Percentiles rank a stretch among this genome's conserved stretches.
phyloP scores from a whole-genome alignment of 2,113 vertebrate species.

The Cercocebus atys region DNA sequence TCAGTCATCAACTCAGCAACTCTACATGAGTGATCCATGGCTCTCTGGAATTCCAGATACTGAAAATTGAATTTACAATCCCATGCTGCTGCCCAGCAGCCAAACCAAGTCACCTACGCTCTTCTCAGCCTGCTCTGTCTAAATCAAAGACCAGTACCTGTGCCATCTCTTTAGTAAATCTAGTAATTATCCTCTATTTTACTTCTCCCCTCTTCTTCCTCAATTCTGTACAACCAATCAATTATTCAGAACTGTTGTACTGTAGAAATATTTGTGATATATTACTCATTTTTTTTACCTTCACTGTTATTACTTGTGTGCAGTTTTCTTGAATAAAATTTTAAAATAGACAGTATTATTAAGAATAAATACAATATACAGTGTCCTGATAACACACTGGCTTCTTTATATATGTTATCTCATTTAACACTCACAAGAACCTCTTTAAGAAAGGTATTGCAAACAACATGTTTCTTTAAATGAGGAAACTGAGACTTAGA shows the following conservation, averaged over 20 bases:
- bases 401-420: background rate
- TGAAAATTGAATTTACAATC: constrained; percentile 1
- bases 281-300: background rate
- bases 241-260: background rate
- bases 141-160: background rate
- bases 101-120: background rate
- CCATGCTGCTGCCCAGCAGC: background rate
- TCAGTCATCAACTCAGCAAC: background rate
- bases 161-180: background rate
- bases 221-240: background rate
- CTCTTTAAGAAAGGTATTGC: background rate
- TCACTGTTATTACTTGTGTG: background rate
- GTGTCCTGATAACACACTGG: background rate
- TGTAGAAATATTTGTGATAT: background rate
- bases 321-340: background rate
- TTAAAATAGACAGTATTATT: background rate
- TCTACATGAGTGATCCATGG: background rate
- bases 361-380: background rate
- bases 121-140: background rate
- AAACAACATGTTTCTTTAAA: background rate
- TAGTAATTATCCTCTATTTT: background rate
- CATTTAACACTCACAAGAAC: background rate
- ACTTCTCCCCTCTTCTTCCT: background rate
- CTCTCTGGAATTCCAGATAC: background rate
- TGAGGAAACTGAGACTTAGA: constrained; percentile 1